phyloP scores from a whole-genome alignment of 2,113 vertebrate species.

The Morone saxatilis region DNA sequence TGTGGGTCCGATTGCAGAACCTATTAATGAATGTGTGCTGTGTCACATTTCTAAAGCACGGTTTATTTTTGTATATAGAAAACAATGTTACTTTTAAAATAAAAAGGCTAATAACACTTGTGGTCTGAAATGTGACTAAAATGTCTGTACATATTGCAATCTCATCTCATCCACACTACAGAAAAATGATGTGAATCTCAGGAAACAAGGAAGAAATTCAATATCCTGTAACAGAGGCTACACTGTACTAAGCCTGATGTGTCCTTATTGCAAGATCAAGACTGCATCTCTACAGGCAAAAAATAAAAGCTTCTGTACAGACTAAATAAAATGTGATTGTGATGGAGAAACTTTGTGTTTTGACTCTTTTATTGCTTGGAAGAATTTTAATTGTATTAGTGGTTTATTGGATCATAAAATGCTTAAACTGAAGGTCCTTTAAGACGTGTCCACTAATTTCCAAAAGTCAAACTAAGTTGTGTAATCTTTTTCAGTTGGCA shows the following conservation, averaged over 20 bases:
- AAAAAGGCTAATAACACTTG: too few relatives aligned
- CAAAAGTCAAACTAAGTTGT: background rate
- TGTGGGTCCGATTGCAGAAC: too few relatives aligned
- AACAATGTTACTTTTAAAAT: too few relatives aligned
- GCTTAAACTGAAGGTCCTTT: background rate
- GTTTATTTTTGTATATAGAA: too few relatives aligned
- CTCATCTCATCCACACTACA: background rate
- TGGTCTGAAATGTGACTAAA: too few relatives aligned
- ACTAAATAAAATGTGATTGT: background rate
- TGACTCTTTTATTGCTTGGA: too few relatives aligned
- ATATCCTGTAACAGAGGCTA: slow-evolving; percentile 6
- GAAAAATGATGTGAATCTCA: background rate
- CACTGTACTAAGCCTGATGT: background rate
- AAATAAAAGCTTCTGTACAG: background rate
- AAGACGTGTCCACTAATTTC: background rate
- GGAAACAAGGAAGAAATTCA: slow-evolving; percentile 14
- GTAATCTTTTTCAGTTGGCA: background rate
- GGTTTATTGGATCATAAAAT: background rate
- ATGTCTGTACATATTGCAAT: background rate
- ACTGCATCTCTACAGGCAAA: background rate
- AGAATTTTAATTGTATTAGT: background rate
- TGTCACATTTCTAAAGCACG: too few relatives aligned
- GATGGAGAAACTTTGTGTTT: slow-evolving; percentile 1
- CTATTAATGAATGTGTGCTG: too few relatives aligned
- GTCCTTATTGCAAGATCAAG: background rate